phyloP scores from a whole-genome alignment of 2,797 vertebrate species.

The Onychomys arenicola region DNA sequence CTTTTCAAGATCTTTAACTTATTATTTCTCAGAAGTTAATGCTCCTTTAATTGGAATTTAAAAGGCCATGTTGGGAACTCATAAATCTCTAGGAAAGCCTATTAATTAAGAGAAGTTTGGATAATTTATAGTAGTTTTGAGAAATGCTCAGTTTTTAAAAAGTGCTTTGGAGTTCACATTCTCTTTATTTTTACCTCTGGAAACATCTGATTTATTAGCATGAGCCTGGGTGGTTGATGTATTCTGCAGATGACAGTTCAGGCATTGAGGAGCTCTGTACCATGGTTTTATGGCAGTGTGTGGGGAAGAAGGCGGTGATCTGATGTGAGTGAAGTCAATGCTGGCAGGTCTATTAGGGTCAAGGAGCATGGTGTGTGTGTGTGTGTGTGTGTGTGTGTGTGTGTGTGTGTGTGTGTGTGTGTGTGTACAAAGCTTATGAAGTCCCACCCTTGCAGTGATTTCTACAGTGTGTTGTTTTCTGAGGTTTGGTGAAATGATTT shows the following conservation, averaged over 20 bases:
- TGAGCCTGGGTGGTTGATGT: slow-evolving; percentile 52
- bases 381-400: too few relatives aligned
- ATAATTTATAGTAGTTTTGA: slow-evolving; percentile 76
- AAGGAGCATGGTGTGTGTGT: accelerated
- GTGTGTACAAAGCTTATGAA: background rate
- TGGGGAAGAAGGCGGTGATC: background rate
- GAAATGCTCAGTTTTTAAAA: slow-evolving; percentile 66
- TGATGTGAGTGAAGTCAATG: background rate
- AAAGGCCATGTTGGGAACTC: slow-evolving; percentile 48
- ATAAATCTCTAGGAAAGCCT: slow-evolving; percentile 64
- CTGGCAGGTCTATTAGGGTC: background rate
- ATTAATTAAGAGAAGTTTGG: slow-evolving; percentile 67
- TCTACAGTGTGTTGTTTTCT: slow-evolving; percentile 71
- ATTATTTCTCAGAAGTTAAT: slow-evolving; percentile 59
- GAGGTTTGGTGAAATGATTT: slow-evolving; percentile 60
- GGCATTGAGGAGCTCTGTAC: background rate
- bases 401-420: too few relatives aligned
- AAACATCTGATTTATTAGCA: slow-evolving; percentile 76
- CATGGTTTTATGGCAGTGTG: background rate
- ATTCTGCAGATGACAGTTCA: slow-evolving; percentile 53
- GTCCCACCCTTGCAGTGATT: slow-evolving; percentile 71
- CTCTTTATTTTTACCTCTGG: slow-evolving; percentile 59
- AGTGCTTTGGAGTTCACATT: slow-evolving; percentile 61
- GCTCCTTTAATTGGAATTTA: slow-evolving; percentile 56
- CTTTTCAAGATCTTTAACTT: background rate